A percentile compares a stretch with the other conserved stretches of the same genome.
Evolutionary conservation across 2,113 vertebrate species (phyloP).

Genomic region (Ptilonorhynchus violaceus): DNA sequence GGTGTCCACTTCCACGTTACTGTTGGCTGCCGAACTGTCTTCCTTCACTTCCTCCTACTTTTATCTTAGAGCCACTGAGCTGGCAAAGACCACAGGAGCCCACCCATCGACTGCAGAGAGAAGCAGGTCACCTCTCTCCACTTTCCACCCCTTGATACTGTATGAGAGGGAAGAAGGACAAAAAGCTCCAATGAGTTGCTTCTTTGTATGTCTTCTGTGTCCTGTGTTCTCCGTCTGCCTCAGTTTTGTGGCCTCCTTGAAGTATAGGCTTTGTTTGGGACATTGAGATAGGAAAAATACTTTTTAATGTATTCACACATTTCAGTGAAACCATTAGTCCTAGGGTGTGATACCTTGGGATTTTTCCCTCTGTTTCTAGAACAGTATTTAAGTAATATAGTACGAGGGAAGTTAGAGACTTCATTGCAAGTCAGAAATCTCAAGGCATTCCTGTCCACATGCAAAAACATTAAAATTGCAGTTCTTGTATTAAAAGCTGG

Average conservation of each 20-base stretch:
- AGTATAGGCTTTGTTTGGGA: background rate
- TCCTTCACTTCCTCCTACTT: background rate
- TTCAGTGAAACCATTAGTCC: background rate
- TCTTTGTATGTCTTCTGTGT: background rate
- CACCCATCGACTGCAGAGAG: background rate
- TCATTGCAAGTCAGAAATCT: background rate
- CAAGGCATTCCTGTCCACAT: background rate
- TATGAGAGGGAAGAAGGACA: background rate
- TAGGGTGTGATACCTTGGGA: background rate
- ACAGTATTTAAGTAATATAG: background rate
- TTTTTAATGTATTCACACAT: background rate
- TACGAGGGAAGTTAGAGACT: background rate
- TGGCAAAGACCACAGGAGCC: background rate
- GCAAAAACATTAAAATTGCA: background rate
- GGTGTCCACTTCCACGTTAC: background rate
- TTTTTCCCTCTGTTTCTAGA: background rate
- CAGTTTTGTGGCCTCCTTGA: background rate
- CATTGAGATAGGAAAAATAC: background rate
- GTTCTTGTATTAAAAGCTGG: background rate
- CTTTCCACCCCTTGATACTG: background rate
- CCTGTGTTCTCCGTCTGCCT: background rate
- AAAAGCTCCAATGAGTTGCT: background rate
- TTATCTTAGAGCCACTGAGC: background rate
- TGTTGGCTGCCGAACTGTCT: background rate
- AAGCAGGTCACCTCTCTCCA: background rate